Conservation (phyloP, 30 jellyfish, hydroid and myxozoan genomes). For the Pelagia noctiluca region DNA sequence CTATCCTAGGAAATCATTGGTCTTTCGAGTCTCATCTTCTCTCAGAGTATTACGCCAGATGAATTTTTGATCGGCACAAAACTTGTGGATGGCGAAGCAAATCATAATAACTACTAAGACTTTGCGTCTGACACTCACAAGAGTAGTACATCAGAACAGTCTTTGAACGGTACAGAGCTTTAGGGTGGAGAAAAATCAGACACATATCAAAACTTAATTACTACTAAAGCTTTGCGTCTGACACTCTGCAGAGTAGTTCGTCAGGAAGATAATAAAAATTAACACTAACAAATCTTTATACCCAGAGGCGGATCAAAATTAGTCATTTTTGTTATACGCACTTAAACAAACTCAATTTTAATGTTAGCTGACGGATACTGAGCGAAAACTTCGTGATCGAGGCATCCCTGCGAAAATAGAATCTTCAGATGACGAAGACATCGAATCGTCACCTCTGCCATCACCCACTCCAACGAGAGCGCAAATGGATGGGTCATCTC, state of each 20-base stretch:
- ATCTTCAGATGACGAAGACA: conserved; percentile 86
- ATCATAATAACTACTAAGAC: neutral
- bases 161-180: neutral
- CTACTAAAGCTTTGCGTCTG: neutral
- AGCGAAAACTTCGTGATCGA: conserved; percentile 73
- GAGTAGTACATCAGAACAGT: neutral
- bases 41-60: neutral
- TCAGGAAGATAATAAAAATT: neutral
- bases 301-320: neutral
- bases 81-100: neutral
- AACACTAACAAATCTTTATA: neutral
- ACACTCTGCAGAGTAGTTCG: neutral
- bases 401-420: conserved; percentile 76
- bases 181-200: neutral
- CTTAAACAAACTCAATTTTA: neutral
- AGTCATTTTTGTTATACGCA: neutral
- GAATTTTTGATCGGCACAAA: neutral
- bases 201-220: neutral
- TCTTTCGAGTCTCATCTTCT: neutral
- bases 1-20: neutral
- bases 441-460: conserved; percentile 95
- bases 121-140: neutral
- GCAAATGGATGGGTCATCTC: conserved; percentile 66
- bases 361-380: conserved; percentile 76
- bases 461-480: conserved; percentile 79